These are phyloP conservation scores for Macaria notata DNA, from an alignment of 2,888 invertebrate species.

Conservation along the genomic window DNA sequence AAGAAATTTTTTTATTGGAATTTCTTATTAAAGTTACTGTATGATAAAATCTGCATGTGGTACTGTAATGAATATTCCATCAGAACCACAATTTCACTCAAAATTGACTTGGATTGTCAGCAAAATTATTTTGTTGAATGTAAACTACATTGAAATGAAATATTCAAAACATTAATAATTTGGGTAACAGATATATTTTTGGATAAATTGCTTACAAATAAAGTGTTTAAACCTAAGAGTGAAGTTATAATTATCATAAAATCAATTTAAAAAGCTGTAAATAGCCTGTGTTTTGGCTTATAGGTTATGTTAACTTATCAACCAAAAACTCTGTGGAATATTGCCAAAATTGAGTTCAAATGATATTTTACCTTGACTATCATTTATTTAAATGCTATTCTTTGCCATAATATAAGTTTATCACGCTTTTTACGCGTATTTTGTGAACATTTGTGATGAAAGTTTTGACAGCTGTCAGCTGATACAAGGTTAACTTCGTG, in stretches of 20 bases:
- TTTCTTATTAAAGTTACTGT: too few species aligned
- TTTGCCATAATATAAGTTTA: conserved; percentile 43
- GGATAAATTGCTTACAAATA: too few species aligned
- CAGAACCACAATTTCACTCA: too few species aligned
- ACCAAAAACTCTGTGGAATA: conserved; percentile 61
- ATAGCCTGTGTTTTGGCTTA: conserved; percentile 38
- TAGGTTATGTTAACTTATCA: conserved; percentile 64
- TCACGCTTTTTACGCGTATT: conserved; percentile 52
- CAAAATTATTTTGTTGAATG: too few species aligned
- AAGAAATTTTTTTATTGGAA: too few species aligned
- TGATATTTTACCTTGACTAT: conserved; percentile 44
- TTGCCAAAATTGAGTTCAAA: conserved; percentile 59
- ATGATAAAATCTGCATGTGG: too few species aligned
- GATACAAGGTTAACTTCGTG: conserved; percentile 50
- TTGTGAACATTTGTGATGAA: conserved; percentile 76
- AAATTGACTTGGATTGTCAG: too few species aligned
- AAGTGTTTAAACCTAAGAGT: too few species aligned
- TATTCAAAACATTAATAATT: too few species aligned
- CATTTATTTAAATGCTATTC: conserved; percentile 37
- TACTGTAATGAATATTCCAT: too few species aligned
- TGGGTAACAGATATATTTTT: background rate
- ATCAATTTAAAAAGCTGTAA: conserved; percentile 11
- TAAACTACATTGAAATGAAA: too few species aligned
- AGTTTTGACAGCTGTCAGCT: conserved; percentile 78
- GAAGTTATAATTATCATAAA: background rate